Percentiles rank a stretch among this genome's conserved stretches.
Conservation (phyloP, 2,888 invertebrate species). For the Byasa hedistus region DNA sequence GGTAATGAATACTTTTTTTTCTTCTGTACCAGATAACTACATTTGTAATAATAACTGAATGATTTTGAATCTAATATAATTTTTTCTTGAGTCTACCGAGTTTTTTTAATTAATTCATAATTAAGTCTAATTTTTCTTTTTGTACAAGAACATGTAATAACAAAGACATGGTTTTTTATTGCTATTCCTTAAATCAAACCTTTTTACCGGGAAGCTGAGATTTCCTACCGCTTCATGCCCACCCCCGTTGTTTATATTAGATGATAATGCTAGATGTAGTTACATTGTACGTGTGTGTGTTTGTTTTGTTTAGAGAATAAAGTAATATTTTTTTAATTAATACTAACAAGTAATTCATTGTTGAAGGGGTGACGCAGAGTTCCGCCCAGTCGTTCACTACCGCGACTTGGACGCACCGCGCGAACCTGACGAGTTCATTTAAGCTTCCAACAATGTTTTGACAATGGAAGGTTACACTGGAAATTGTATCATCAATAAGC, state of each 20-base stretch:
- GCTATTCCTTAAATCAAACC: slow-evolving; percentile 12
- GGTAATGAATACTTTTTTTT: background rate
- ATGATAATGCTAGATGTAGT: slow-evolving; percentile 7
- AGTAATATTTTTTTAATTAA: slow-evolving; percentile 10
- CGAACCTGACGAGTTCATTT: slow-evolving; percentile 93
- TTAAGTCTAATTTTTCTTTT: background rate
- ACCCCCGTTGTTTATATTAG: background rate
- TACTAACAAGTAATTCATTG: slow-evolving; percentile 56
- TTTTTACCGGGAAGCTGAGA: slow-evolving; percentile 66
- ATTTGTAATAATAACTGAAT: background rate
- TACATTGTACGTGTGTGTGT: slow-evolving; percentile 19
- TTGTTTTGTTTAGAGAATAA: slow-evolving; percentile 29
- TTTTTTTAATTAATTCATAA: too few species aligned
- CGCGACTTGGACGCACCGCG: slow-evolving; percentile 95
- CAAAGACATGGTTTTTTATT: slow-evolving; percentile 18
- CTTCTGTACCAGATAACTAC: background rate
- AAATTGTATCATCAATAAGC: slow-evolving; percentile 29
- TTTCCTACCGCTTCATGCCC: slow-evolving; percentile 37
- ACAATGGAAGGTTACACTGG: slow-evolving; percentile 43
- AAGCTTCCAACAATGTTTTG: slow-evolving; percentile 50
- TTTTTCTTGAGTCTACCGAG: background rate
- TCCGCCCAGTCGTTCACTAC: slow-evolving; percentile 94
- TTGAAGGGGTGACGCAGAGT: slow-evolving; percentile 88
- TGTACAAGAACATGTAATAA: slow-evolving; percentile 23
- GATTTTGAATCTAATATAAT: background rate